Conservation (phyloP, 2,797 vertebrate species). For the Sebastiscus tertius region DNA sequence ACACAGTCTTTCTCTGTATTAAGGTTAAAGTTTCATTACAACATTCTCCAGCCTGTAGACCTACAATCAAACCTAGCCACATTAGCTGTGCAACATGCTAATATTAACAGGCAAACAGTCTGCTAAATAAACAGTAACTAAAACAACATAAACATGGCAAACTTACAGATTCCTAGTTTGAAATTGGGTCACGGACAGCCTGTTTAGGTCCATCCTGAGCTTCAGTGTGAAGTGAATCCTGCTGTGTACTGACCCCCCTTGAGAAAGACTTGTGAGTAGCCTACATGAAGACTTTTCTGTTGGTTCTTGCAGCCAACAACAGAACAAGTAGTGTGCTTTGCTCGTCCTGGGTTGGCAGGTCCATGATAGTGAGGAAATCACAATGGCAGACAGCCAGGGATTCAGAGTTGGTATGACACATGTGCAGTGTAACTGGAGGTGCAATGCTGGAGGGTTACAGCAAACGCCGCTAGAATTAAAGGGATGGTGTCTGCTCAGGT, state of each 20-base stretch:
- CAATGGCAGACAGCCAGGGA: no score
- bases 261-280: neutral
- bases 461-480: no score
- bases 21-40: neutral
- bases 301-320: neutral
- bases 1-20: no score
- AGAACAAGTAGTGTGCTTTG: no score
- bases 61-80: neutral
- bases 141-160: neutral
- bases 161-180: neutral
- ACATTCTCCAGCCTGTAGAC: neutral
- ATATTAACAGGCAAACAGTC: neutral
- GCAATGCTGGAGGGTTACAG: no score
- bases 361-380: no score
- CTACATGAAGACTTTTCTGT: neutral
- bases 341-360: no score
- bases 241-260: neutral
- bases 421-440: no score
- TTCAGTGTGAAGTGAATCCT: neutral
- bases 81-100: neutral
- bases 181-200: neutral
- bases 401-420: no score
- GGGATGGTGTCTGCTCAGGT: no score
- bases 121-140: neutral
- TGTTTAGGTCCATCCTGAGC: neutral